A percentile compares a stretch with the other conserved stretches of the same genome.
These are phyloP conservation scores for Platycheirus rosarum DNA, from an alignment of 2,888 invertebrate genomes.

Conservation along the genomic window DNA sequence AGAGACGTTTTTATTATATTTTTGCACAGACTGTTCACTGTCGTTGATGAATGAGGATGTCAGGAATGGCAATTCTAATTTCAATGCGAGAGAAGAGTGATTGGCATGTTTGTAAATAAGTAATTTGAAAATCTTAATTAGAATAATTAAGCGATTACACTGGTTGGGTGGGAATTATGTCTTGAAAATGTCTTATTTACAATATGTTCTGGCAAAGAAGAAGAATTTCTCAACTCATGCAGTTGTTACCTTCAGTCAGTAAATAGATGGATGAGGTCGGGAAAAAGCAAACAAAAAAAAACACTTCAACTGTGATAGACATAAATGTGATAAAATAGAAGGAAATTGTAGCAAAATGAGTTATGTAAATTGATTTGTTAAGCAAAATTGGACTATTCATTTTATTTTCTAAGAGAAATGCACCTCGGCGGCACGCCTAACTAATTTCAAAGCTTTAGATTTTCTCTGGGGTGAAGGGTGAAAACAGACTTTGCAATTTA, in stretches of 20 bases:
- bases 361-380: constrained; percentile 1
- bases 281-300: not conserved
- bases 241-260: constrained; percentile 37
- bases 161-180: not conserved
- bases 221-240: constrained; percentile 9
- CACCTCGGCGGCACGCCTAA: too few relatives aligned
- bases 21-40: constrained; percentile 11
- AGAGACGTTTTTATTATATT: constrained; percentile 18
- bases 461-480: too few relatives aligned
- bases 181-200: constrained; percentile 5
- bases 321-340: not conserved
- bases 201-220: not conserved
- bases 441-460: too few relatives aligned
- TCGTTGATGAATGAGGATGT: constrained; percentile 56
- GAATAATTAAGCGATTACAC: constrained; percentile 51
- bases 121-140: constrained; percentile 46
- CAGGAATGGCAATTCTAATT: constrained; percentile 40
- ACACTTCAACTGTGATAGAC: not conserved
- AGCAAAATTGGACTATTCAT: too few relatives aligned
- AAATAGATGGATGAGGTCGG: not conserved
- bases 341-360: constrained; percentile 1
- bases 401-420: too few relatives aligned
- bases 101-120: constrained; percentile 53
- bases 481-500: too few relatives aligned
- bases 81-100: constrained; percentile 22